Conservation (phyloP, 2,888 invertebrate genomes). For the Lydus trimaculatus region DNA sequence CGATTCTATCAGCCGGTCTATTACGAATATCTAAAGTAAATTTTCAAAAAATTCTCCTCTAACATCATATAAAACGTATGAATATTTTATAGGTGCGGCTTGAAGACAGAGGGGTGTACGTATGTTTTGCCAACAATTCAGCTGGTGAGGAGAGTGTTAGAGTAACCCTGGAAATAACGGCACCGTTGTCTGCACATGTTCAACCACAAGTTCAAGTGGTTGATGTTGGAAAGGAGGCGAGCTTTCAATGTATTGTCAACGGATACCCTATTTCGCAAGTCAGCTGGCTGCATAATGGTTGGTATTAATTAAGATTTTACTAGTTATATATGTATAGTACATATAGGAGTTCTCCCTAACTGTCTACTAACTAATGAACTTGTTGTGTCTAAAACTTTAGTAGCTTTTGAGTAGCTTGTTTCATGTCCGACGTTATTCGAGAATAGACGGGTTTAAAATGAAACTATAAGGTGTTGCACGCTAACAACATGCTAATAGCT, state of each 20-base stretch:
- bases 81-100: conserved; percentile 61
- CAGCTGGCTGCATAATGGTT: conserved; percentile 81
- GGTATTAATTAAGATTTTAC: conserved; percentile 22
- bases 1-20: conserved; percentile 69
- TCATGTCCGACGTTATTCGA: background rate
- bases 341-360: background rate
- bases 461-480: background rate
- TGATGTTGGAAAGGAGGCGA: conserved; percentile 84
- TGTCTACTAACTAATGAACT: background rate
- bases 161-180: conserved; percentile 80
- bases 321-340: background rate
- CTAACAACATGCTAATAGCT: background rate
- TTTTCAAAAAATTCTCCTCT: conserved; percentile 8
- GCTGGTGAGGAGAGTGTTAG: conserved; percentile 83
- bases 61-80: background rate
- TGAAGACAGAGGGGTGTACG: conserved; percentile 86
- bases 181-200: conserved; percentile 80
- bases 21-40: conserved; percentile 70
- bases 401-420: background rate
- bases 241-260: conserved; percentile 85
- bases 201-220: conserved; percentile 80
- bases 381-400: background rate
- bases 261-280: conserved; percentile 85
- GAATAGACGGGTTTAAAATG: background rate
- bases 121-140: conserved; percentile 91